These are phyloP conservation scores for Mamestra brassicae DNA, from an alignment of 2,888 invertebrate species.

Conservation along the genomic window DNA sequence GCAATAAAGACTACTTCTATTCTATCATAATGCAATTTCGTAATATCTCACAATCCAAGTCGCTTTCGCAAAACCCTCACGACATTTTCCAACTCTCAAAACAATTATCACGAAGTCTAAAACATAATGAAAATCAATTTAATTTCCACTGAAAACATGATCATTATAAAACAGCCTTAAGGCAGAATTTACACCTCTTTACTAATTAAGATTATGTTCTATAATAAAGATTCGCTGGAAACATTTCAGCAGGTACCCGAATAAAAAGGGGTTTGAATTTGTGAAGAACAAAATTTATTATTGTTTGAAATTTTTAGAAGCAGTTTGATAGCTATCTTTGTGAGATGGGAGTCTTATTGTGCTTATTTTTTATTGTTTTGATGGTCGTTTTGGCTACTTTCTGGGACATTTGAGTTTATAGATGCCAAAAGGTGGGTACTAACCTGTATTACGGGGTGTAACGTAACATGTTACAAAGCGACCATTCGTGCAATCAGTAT, in stretches of 20 bases:
- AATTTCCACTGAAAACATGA: conserved; percentile 21
- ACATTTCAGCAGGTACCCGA: conserved; percentile 65
- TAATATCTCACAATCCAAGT: not conserved
- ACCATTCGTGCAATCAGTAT: too few relatives aligned
- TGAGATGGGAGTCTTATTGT: conserved; percentile 20
- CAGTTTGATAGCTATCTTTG: conserved; percentile 47
- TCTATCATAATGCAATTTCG: too few relatives aligned
- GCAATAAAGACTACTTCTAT: too few relatives aligned
- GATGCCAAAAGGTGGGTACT: too few relatives aligned
- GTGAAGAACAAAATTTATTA: conserved; percentile 68
- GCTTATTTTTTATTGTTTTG: conserved; percentile 44
- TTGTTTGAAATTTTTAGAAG: conserved; percentile 53
- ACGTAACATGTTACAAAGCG: too few relatives aligned
- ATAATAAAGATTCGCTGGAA: conserved; percentile 72
- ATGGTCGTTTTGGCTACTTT: conserved; percentile 1
- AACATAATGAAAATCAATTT: conserved; percentile 41
- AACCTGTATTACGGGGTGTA: too few relatives aligned
- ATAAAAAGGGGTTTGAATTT: conserved; percentile 66
- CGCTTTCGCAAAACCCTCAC: not conserved
- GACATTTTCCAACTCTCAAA: not conserved
- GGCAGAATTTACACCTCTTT: conserved; percentile 75
- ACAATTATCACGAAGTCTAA: not conserved
- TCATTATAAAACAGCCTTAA: conserved; percentile 52
- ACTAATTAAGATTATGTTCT: conserved; percentile 79
- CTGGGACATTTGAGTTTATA: not conserved